A percentile compares a stretch with the other conserved stretches of the same genome.
These are phyloP conservation scores for Drosophila siamana DNA, from an alignment of 2,888 invertebrate genomes.

Conservation along the genomic window DNA sequence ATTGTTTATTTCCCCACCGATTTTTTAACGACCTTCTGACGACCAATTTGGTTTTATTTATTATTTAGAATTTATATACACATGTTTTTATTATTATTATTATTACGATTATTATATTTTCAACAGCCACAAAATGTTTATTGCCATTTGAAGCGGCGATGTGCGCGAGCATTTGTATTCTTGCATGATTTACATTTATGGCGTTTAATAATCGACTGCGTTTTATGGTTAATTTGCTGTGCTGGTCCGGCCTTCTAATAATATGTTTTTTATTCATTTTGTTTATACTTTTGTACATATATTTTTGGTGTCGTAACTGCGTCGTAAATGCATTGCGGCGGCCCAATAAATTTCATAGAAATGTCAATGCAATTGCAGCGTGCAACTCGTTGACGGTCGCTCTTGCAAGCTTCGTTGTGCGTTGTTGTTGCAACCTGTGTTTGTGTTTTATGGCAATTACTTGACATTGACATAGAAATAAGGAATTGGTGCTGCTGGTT, in stretches of 20 bases:
- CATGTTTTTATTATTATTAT: slow-evolving; percentile 26
- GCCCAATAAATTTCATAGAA: slow-evolving; percentile 38
- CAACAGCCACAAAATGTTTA: slow-evolving; percentile 43
- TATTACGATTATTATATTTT: slow-evolving; percentile 49
- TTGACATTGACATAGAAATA: slow-evolving; percentile 72
- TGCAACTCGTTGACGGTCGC: slow-evolving; percentile 12
- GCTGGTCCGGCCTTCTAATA: slow-evolving; percentile 15
- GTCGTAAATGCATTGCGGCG: slow-evolving; percentile 60
- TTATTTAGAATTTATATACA: slow-evolving; percentile 15
- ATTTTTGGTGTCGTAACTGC: slow-evolving; percentile 48
- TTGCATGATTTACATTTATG: slow-evolving; percentile 70
- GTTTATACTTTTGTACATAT: not conserved
- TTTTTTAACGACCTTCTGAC: slow-evolving; percentile 18
- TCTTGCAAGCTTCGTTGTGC: slow-evolving; percentile 7
- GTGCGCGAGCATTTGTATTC: slow-evolving; percentile 33
- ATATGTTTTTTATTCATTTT: not conserved
- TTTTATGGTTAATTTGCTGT: slow-evolving; percentile 68
- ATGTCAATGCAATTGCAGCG: slow-evolving; percentile 47
- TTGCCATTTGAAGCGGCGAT: slow-evolving; percentile 42
- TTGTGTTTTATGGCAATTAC: slow-evolving; percentile 60
- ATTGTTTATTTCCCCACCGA: slow-evolving; percentile 3
- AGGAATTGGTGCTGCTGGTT: slow-evolving; percentile 25
- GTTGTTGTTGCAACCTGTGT: slow-evolving; percentile 4
- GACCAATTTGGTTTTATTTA: slow-evolving; percentile 45
- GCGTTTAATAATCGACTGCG: slow-evolving; percentile 72